These are phyloP conservation scores for Masnerella sp. DNA, from an alignment of 2,888 invertebrate species.

Conservation along the genomic window DNA sequence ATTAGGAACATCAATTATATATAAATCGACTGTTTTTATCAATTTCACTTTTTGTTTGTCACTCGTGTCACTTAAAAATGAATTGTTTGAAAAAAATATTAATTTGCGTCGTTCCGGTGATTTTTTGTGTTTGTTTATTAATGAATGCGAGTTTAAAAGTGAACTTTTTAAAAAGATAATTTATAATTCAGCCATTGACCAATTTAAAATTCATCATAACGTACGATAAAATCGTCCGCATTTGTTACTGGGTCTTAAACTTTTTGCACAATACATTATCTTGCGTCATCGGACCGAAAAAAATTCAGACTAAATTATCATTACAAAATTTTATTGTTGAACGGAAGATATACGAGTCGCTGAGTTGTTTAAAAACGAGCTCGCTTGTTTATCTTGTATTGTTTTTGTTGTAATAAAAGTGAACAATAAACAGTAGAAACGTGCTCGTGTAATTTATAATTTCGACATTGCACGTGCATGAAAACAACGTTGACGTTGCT, in stretches of 20 bases:
- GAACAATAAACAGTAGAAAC: constrained; percentile 32
- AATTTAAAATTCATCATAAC: constrained; percentile 4
- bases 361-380: not conserved
- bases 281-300: constrained; percentile 28
- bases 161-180: no score
- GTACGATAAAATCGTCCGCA: constrained; percentile 15
- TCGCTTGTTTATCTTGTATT: constrained; percentile 22
- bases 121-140: no score
- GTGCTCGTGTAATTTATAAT: constrained; percentile 33
- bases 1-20: no score
- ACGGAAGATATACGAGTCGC: constrained; percentile 8
- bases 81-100: no score
- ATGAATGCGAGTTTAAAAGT: no score
- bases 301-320: constrained; percentile 18
- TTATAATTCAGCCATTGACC: not conserved
- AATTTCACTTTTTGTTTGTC: no score
- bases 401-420: constrained; percentile 41
- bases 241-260: constrained; percentile 22
- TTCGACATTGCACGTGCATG: constrained; percentile 48
- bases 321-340: constrained; percentile 32
- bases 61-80: no score
- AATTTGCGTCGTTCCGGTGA: no score
- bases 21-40: no score
- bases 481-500: constrained; percentile 39
- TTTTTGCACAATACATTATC: constrained; percentile 18